Conservation (phyloP, 2,797 vertebrate genomes). For the Semotilus atromaculatus region DNA sequence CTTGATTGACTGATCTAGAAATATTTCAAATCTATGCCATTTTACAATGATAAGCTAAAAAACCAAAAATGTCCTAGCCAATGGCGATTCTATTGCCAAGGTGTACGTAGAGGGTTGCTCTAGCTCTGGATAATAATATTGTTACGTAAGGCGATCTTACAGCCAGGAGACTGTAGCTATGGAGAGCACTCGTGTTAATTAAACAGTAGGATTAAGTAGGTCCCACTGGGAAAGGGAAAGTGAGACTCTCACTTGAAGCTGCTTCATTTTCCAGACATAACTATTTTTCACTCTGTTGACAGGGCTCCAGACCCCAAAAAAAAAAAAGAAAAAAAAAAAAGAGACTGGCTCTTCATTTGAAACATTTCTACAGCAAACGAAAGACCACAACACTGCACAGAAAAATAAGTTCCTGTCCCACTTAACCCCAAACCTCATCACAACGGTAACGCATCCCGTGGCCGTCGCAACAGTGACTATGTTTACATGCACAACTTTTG, state of each 20-base stretch:
- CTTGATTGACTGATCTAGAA: no score
- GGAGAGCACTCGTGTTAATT: constrained; percentile 21
- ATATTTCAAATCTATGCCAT: no score
- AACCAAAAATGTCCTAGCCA: no score
- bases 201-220: neutral
- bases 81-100: no score
- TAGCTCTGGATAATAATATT: neutral
- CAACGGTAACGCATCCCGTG: neutral
- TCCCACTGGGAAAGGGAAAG: neutral
- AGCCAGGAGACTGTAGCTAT: constrained; percentile 21
- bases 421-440: neutral
- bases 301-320: neutral
- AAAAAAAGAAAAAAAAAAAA: accelerated
- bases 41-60: no score
- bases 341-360: neutral
- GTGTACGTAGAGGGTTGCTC: no score
- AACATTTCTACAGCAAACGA: neutral
- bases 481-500: no score
- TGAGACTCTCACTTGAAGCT: neutral
- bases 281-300: neutral
- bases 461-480: neutral
- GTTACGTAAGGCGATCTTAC: neutral
- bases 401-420: neutral
- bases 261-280: neutral
- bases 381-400: no score